phyloP scores from a whole-genome alignment of 2,113 vertebrate genomes.

The Trogon melanurus region DNA sequence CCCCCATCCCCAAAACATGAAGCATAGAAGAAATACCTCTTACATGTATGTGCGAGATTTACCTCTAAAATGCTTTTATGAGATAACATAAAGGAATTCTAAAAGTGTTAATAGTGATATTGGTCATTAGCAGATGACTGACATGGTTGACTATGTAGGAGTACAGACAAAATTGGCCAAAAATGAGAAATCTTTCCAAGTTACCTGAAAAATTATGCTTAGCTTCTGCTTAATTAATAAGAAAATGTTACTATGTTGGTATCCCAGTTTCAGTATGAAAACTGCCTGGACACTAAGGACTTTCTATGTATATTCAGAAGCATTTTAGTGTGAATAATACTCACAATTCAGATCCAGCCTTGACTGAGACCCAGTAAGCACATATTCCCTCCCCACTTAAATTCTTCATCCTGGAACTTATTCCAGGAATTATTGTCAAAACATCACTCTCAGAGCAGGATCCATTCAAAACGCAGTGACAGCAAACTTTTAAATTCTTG shows the following conservation, averaged over 20 bases:
- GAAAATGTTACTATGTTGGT: not conserved
- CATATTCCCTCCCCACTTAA: fast-evolving
- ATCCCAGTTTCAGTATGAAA: not conserved
- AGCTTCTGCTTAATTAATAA: not conserved
- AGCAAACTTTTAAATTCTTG: not conserved
- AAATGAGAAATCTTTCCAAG: not conserved
- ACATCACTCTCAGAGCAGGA: not conserved
- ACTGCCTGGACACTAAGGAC: not conserved
- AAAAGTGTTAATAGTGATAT: not conserved
- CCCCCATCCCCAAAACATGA: not conserved
- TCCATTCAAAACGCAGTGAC: not conserved
- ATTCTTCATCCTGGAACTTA: fast-evolving
- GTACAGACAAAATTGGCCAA: not conserved
- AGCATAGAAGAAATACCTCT: not conserved
- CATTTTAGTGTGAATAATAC: not conserved
- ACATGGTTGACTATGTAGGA: not conserved
- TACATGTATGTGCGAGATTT: not conserved
- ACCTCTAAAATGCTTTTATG: not conserved
- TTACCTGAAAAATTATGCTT: not conserved
- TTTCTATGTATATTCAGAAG: not conserved
- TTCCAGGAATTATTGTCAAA: not conserved
- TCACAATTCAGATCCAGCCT: not conserved
- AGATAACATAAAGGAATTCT: not conserved
- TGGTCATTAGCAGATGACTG: not conserved
- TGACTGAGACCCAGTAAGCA: not conserved